Conservation (phyloP, 2,797 vertebrate species). For the Siniperca obscura region DNA sequence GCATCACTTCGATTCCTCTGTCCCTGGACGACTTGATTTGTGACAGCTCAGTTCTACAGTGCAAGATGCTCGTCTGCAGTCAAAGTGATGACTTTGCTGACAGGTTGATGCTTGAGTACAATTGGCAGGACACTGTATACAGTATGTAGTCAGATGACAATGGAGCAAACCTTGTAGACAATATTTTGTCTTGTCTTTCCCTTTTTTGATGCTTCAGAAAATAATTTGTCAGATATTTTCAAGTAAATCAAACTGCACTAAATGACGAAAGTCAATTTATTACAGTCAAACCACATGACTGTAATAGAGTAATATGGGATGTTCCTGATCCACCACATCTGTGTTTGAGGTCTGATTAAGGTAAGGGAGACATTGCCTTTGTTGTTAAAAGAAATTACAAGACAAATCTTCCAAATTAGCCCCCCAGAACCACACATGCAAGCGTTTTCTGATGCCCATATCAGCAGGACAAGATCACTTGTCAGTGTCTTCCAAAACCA, state of each 20-base stretch:
- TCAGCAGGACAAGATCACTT: background rate
- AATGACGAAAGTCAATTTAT: background rate
- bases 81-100: conserved; percentile 15
- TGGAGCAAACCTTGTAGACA: background rate
- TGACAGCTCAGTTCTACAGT: background rate
- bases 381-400: background rate
- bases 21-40: conserved; percentile 15
- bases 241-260: background rate
- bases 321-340: background rate
- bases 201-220: background rate
- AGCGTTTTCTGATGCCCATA: too few relatives aligned
- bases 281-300: too few relatives aligned
- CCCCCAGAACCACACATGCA: too few relatives aligned
- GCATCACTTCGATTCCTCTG: background rate
- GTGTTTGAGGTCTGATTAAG: background rate
- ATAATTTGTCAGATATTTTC: background rate
- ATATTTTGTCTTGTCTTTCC: background rate
- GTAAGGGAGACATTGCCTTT: background rate
- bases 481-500: background rate
- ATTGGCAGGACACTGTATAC: background rate
- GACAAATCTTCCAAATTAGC: background rate
- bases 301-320: background rate
- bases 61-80: background rate
- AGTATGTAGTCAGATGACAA: background rate
- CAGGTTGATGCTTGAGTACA: background rate